Percentiles rank a stretch among this genome's conserved stretches.
Evolutionary conservation across 1,140 invertebrate species (phyloP).

Genomic region (Cephus cinctus): DNA sequence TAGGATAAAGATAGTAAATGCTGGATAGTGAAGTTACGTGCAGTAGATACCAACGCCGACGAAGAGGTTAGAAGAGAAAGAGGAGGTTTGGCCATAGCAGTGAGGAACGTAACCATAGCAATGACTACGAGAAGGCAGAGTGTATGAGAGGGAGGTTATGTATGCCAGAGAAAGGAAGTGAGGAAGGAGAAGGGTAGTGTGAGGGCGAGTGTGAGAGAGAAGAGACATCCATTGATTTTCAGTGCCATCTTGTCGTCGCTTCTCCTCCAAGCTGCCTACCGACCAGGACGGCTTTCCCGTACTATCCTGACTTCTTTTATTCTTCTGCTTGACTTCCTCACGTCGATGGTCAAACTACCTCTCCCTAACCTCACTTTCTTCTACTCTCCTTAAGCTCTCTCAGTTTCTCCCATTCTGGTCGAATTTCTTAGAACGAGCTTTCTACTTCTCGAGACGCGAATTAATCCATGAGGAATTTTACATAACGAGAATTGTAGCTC

Average conservation of each 20-base stretch:
- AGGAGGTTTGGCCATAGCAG: neutral
- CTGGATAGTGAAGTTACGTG: too few relatives aligned
- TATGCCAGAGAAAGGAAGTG: slow-evolving; percentile 15
- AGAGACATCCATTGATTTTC: slow-evolving; percentile 52
- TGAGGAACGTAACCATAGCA: slow-evolving; percentile 51
- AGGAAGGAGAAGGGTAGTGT: slow-evolving; percentile 12
- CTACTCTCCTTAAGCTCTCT: slow-evolving; percentile 6
- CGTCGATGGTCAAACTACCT: slow-evolving; percentile 15
- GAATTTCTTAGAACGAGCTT: too few relatives aligned
- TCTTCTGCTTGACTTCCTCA: slow-evolving; percentile 22
- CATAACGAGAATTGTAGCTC: too few relatives aligned
- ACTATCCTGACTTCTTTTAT: slow-evolving; percentile 22
- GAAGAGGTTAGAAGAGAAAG: neutral
- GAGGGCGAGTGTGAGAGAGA: slow-evolving; percentile 20
- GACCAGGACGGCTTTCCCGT: slow-evolving; percentile 17
- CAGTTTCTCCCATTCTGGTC: too few relatives aligned
- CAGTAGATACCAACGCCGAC: too few relatives aligned
- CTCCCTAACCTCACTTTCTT: slow-evolving; percentile 14
- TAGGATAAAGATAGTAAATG: too few relatives aligned
- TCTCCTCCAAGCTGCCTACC: slow-evolving; percentile 27
- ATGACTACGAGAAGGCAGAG: slow-evolving; percentile 32
- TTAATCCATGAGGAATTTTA: too few relatives aligned
- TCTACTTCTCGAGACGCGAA: too few relatives aligned
- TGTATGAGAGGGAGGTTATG: slow-evolving; percentile 13
- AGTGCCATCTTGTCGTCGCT: slow-evolving; percentile 53